Base-by-base conservation (phyloP, 2,113 vertebrate species). In the Shinisaurus crocodilurus region DNA sequence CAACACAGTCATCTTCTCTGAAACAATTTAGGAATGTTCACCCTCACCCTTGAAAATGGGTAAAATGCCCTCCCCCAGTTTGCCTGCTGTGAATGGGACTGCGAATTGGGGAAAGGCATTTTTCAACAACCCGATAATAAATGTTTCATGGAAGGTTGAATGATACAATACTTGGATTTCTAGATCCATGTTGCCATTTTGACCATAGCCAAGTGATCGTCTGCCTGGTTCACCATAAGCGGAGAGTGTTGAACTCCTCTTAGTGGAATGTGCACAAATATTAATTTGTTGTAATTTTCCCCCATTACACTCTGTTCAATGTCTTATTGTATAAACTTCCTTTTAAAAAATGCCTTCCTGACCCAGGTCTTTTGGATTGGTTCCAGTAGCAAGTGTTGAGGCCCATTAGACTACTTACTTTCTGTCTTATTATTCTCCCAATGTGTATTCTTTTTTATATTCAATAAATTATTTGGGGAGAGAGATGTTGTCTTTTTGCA, bases 391-490 rank as follows among this genome's bases (percentile, higher is more conserved):
- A 43, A 27, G 16, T 34, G 12, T 16, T 81, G 50, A 57, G 50
- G 45, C 29, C 5, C 12, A 80, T 75, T 37, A 60, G 6, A 37
- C 60, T 37, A 48, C 6, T n/a, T 70, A 23, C 60, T 0, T 0
- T 27, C 1, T 63, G 13, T 0, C 0, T 0, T 3, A 85, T 43
- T 74, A 3, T 80, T 82, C 77, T 3, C 1, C 0, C 54, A 8
- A 79, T 1, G 15, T 1, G 54, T 54, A 57, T 34, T 74, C 8
- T 77, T 85, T 90, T 90, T 85, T 37, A 27, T 82, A 3, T 54
- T 7, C 45, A 34, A 6, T 85, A 90, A 7, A 0, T 5, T 65
- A 40, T 65, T 25, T 5, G 9, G 50, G 8, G 77, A 34, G 5
- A 82, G 15, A 29, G 88, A 85, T 1, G 13, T 0, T 0, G 9